Evolutionary conservation across 2,113 vertebrate species (phyloP), one percentile per base, ranked within the genome.

Genomic region (Cyprinodon variegatus): DNA sequence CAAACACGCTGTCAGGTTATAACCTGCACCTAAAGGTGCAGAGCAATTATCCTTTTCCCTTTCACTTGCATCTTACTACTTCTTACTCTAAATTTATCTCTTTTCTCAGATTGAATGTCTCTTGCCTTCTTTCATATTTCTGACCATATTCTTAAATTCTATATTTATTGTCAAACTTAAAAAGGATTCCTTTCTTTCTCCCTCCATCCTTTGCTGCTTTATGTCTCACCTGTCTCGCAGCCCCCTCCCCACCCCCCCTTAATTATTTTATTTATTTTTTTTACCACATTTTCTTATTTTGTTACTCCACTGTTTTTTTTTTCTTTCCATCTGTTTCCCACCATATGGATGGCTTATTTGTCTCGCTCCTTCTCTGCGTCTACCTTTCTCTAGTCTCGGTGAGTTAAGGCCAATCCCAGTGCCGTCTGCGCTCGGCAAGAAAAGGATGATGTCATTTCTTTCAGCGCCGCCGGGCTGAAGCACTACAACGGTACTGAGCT

Each of bases 401-500:
- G 71, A 86, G 78, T 48, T 11, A 77, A 87, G 86, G 88, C 86
- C 89, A 83, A 89, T 86, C 75, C 72, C 81, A 90, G 83, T 29
- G 81, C 86, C 72, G 83, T 74, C 83, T 79, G 87, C 48, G 17
- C 83, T 79, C 75, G 53, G 72, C 60, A 82, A 78, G 76, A 81
- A 83, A 65, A 78, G 3, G 85, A 90, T 94, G 92, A 94, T 93
- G 91, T 94, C 91, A 93, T 89, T 80, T 66, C 66, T 82, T 76
- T 65, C 72, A 72, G 80, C 10, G 70, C 86, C 29, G n/a, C 72
- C 64, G 20, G 83, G 78, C 65, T 57, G 38, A 63, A 71, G 22
- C 81, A 45, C 72, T 2, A 68, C 77, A 53, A 63, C 66, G 65
- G 78, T 20, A 11, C 70, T 69, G 70, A 61, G 70, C 67, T 82